Evolutionary conservation across 2,113 vertebrate genomes (phyloP), one percentile per base, ranked within the genome.

Genomic region (Erythrocebus patas): DNA sequence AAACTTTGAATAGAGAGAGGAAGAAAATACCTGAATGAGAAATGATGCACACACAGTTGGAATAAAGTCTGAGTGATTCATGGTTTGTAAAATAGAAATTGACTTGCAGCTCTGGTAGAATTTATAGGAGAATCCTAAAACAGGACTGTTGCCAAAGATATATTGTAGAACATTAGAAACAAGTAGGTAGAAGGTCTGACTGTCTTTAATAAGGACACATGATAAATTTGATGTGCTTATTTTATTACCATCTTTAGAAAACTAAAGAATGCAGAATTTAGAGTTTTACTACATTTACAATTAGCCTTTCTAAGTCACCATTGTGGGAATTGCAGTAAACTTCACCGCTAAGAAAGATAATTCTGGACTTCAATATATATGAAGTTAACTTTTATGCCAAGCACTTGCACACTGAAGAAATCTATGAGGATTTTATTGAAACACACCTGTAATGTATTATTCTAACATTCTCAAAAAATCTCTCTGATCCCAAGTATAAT

Each of bases 381-480:
- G 45, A 95, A 84, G 64, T 90, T 87, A 75, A 83, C 48, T 61
- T 76, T 89, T 81, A 75, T 85, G 64, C 76, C 32, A 95, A 35
- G 32, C 85, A 73, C 23, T 79, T 80, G 38, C 18, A 91, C 3
- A 0, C 83, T 97, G 92, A 93, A 75, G 48, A 91, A 70, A 90
- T 88, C 70, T 38, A 9, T 88, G 81, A 66, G 9, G 50, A 79
- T 96, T 98, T 94, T 90, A 85, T 85, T 27, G 83, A 89, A 92
- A 81, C 12, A 75, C 22, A 97, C 64, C 75, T 88, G 40, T 87
- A 97, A 80, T 83, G 68, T 57, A 82, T 87, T 86, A 73, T 64
- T 76, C 17, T 43, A 90, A 52, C 52, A 81, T 84, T 93, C 32
- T 83, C 48, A 61, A 91, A 91, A 91, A 72, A 32, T 8, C 20